Base-by-base conservation (phyloP, 2,797 vertebrate species). In the Champsocephalus esox region DNA sequence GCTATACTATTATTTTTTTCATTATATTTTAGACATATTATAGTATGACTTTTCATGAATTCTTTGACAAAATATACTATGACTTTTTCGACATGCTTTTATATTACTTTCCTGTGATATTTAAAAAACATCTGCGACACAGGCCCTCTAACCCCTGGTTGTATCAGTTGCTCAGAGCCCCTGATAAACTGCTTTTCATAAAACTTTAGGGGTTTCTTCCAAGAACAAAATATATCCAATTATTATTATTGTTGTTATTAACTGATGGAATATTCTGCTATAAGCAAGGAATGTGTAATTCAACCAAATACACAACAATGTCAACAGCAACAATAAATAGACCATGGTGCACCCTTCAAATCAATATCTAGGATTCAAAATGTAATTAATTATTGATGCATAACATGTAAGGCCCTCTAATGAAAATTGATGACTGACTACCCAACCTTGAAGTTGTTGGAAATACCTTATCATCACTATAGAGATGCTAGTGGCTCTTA, bases 401-500 rank as follows among this genome's bases (percentile, higher is more conserved):
- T 74, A 64, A 73, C 73, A 82, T 81, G 66, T 75, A 76, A 72
- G 66, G 44, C 72, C 28, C 12, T 74, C 63, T 88, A 90, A 86
- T 79, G 52, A 38, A 84, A 87, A 91, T 88, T 82, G 88, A 89
- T 88, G 88, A 84, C 65, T 75, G 57, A 79, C 72, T 76, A 83
- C 21, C 81, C 84, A 92, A 89, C 83, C 86, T 81, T 90, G 84
- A 89, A 87, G 89, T 84, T 77, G 48, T 80, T 79, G 68, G 77
- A 87, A 86, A 78, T 82, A 86, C 73, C 77, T 74, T 82, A 86
- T 85, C 80, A 78, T 81, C 76, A 68, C 69, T 49, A 12, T 12
- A 43, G 67, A 81, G 80, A 83, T 59, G 72, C 75, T 81, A 60
- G 75, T 79, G 79, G 70, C 71, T 92, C 62, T 86, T 68, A 24